Percentiles rank a stretch among this genome's conserved stretches.
These are phyloP conservation scores for Trinectes maculatus DNA, from an alignment of 2,113 vertebrate species.

Conservation along the genomic window DNA sequence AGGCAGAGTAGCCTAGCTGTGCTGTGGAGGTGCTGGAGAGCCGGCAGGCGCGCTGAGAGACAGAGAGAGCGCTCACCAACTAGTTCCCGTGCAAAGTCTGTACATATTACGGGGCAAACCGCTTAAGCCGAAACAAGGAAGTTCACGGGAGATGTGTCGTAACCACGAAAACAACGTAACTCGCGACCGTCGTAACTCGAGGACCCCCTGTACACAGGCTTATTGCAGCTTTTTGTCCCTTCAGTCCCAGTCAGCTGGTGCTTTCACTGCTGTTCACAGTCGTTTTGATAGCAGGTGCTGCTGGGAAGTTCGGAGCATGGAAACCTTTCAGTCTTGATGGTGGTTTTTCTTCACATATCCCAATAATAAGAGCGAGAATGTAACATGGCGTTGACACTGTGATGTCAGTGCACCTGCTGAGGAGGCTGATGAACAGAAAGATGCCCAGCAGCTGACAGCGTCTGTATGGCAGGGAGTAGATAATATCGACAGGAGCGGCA, in stretches of 20 bases:
- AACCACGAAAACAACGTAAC: too few species aligned
- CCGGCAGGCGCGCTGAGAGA: too few species aligned
- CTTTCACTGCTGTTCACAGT: background rate
- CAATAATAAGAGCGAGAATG: constrained; percentile 7
- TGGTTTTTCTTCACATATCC: constrained; percentile 6
- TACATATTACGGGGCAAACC: too few species aligned
- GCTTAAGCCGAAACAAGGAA: too few species aligned
- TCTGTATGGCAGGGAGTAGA: constrained; percentile 36
- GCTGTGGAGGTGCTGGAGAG: too few species aligned
- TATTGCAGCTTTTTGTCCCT: background rate
- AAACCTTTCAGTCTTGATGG: constrained; percentile 6
- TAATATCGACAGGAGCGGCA: constrained; percentile 28
- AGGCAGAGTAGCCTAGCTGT: too few species aligned
- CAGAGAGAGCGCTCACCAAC: too few species aligned
- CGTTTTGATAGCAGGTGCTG: background rate
- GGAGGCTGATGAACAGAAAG: constrained; percentile 31
- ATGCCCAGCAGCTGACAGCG: constrained; percentile 22
- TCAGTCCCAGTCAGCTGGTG: background rate
- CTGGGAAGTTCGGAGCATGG: constrained; percentile 2
- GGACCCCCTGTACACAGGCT: background rate
- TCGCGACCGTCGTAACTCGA: too few species aligned
- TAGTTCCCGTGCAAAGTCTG: too few species aligned
- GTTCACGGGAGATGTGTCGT: too few species aligned
- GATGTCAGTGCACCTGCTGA: constrained; percentile 35
- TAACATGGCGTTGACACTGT: background rate